These are phyloP conservation scores for Rousettus madagascariensis DNA, from an alignment of 2,797 vertebrate species.

Conservation along the genomic window DNA sequence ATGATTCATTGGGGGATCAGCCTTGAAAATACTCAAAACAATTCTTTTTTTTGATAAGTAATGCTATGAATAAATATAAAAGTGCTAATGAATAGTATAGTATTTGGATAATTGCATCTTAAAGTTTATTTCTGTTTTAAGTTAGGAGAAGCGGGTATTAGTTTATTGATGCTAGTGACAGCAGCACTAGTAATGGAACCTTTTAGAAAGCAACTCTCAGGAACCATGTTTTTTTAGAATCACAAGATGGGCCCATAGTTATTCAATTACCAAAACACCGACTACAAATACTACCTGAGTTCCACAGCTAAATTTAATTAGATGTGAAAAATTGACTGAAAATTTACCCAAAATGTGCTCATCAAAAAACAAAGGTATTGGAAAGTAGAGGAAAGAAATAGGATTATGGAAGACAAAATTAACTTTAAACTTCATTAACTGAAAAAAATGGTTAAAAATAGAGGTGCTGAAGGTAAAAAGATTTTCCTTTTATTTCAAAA, in stretches of 20 bases:
- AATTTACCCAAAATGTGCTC: conserved; percentile 49
- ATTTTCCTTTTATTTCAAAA: conserved; percentile 6
- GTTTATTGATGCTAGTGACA: neutral
- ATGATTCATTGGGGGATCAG: neutral
- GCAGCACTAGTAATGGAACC: neutral
- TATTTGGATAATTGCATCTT: conserved; percentile 12
- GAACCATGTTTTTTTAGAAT: neutral
- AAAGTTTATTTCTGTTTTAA: conserved; percentile 45
- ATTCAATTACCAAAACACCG: conserved; percentile 47
- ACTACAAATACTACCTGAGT: conserved; percentile 19
- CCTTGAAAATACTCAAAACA: conserved; percentile 17
- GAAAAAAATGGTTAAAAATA: conserved; percentile 52
- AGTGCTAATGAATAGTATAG: conserved; percentile 23
- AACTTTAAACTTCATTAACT: conserved; percentile 46
- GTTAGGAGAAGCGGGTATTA: neutral
- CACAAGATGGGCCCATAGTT: conserved; percentile 10
- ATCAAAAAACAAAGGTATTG: conserved; percentile 48
- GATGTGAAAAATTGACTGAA: conserved; percentile 49
- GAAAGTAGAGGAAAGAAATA: conserved; percentile 26
- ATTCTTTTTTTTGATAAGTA: conserved; percentile 30
- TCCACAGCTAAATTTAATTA: conserved; percentile 60
- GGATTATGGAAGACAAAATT: neutral
- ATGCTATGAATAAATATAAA: neutral
- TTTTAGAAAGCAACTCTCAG: neutral
- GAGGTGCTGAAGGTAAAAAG: neutral